Evolutionary conservation across 2,797 vertebrate species (phyloP), one percentile per base, ranked within the genome.

Genomic region (Cyclopterus lumpus): DNA sequence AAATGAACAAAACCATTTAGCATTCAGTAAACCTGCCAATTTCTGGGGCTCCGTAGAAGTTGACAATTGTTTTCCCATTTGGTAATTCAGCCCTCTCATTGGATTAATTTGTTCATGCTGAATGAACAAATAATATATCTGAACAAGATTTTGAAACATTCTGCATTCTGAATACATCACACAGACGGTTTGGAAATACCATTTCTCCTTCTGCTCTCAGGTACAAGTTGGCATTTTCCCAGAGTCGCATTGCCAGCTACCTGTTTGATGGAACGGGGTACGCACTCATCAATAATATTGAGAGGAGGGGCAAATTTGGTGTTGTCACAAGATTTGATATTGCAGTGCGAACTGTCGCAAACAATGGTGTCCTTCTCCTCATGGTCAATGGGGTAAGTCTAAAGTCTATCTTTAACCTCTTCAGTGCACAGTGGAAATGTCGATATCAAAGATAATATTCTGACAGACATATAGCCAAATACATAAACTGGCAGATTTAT

Each of bases 251-350:
- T 34, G 94, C 96, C 57, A 99, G 96, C 88, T 99, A 98, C 84
- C 95, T 97, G 91, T 99, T 99, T 74, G 98, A 99, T 67, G 98
- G 98, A 48, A 96, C 94, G 5, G 97, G 98, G 69, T 99, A 96
- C 3, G 97, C 97, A 0, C 91, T 98, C 71, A 95, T 99, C 81
- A 96, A 91, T 63, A 95, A 98, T 59, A 97, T 99, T 53, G 96
- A 97, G 44, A 95, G 94, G 81, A 95, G 97, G 67, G 96, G 96
- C 32, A 97, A 94, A 70, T 97, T 98, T 77, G 95, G 96, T 28
- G 94, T 96, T 2, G 97, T 99, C 81, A 99, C 96, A 48, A 95
- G 98, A 76, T 99, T 99, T 91, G 97, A 99, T 84, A 97, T 99
- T 38, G 95, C 97, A 91, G 96, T 99, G 49, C 94, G 97, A 87